Evolutionary conservation across 2,797 vertebrate genomes (phyloP), one percentile per base, ranked within the genome.

Genomic region (Eutrigla gurnardus): DNA sequence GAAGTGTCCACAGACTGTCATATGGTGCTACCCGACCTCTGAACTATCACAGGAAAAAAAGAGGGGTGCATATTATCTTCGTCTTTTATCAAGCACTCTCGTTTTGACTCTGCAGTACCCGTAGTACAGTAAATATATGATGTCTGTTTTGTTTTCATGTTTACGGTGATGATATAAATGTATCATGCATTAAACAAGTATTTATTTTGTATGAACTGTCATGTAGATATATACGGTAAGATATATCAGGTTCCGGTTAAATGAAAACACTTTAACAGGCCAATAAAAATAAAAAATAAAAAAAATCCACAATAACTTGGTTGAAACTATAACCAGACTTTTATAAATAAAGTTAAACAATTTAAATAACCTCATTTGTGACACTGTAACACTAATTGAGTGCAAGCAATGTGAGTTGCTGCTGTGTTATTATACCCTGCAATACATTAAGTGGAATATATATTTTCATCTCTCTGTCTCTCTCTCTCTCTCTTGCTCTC

Each of bases 101-200:
- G 74, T 89, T 85, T 25, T 82, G 85, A 87, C 81, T 92, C 84
- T 82, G 80, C 78, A 80, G 89, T 91, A 89, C 83, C 61, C 70
- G 86, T 88, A 88, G 87, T 92, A 80, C 81, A 81, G 86, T 92
- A 82, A 86, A 86, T 81, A 85, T 87, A 85, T 89, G 83, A 91
- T 75, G 88, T 89, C 62, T 42, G 81, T 89, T 92, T 86, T 90
- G 85, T 88, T 91, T 93, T 89, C 80, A 88, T 91, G 90, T 92
- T 94, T 92, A 92, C 92, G 89, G 89, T 91, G 85, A 92, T 89
- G 76, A 91, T 92, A 90, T 93, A 84, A 84, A 92, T 90, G 87
- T 92, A 91, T 89, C 74, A 90, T 85, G 81, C 84, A 90, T 87
- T 87, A 86, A 86, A 63, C 78, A 78, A 84, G 86, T 93, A 93